Evolutionary conservation across 2,797 vertebrate genomes (phyloP).

Genomic region (Babyrousa celebensis): DNA sequence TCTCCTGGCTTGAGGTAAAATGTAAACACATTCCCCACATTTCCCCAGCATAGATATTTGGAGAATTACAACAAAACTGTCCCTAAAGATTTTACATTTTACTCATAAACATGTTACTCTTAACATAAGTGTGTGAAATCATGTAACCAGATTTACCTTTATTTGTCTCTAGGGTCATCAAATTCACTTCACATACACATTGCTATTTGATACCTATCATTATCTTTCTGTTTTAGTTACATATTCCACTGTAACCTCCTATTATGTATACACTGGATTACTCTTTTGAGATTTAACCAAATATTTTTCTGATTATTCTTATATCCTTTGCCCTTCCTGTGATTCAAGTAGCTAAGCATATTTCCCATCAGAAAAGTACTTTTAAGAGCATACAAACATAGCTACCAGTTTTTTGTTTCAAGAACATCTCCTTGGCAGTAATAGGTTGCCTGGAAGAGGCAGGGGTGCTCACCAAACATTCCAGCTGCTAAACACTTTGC

Average conservation of each 20-base stretch:
- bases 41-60: neutral
- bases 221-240: neutral
- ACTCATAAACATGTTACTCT: neutral
- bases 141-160: no score
- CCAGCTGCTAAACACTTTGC: neutral
- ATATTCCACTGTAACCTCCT: neutral
- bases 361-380: neutral
- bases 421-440: neutral
- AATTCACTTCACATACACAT: neutral
- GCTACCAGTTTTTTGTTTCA: neutral
- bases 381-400: neutral
- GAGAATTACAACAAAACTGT: neutral
- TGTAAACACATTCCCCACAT: neutral
- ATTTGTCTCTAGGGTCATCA: neutral
- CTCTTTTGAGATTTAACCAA: neutral
- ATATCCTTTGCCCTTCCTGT: neutral
- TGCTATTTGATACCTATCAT: neutral
- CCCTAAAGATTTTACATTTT: neutral
- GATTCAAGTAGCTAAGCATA: neutral
- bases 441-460: neutral
- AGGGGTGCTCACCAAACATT: neutral
- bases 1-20: neutral
- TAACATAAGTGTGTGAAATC: neutral
- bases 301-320: conserved; percentile 9
- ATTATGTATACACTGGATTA: neutral